Conservation (phyloP, 2,888 invertebrate genomes). For the Fragum fragum region DNA sequence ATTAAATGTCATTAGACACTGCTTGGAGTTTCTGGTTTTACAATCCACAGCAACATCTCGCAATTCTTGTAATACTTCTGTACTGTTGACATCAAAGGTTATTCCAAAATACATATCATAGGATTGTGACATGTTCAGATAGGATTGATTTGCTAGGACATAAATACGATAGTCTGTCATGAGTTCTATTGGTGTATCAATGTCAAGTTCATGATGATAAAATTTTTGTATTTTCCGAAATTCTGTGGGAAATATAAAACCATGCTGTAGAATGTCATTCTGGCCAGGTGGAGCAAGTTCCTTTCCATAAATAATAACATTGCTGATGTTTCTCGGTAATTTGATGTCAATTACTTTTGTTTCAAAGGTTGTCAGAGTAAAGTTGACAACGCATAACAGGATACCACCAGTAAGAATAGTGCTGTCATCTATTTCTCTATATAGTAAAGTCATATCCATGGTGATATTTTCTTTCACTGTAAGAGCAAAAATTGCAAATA, state of each 20-base stretch:
- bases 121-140: not conserved
- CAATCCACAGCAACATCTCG: not conserved
- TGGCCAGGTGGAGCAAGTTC: not conserved
- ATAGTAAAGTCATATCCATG: not conserved
- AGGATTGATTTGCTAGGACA: not conserved
- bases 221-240: not conserved
- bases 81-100: slow-evolving; percentile 23
- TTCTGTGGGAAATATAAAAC: not conserved
- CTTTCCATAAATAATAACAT: not conserved
- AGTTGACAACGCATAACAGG: not conserved
- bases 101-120: slow-evolving; percentile 27
- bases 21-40: not conserved
- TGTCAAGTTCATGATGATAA: not conserved
- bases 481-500: not conserved
- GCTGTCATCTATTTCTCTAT: not conserved
- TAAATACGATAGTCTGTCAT: not conserved
- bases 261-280: not conserved
- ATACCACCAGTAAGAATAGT: not conserved
- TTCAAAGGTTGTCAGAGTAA: not conserved
- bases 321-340: not conserved
- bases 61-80: not conserved
- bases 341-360: slow-evolving; percentile 23
- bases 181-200: not conserved
- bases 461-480: not conserved
- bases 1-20: slow-evolving; percentile 12